Conservation (phyloP, 1,140 invertebrate species). For the Aricia agestis region DNA sequence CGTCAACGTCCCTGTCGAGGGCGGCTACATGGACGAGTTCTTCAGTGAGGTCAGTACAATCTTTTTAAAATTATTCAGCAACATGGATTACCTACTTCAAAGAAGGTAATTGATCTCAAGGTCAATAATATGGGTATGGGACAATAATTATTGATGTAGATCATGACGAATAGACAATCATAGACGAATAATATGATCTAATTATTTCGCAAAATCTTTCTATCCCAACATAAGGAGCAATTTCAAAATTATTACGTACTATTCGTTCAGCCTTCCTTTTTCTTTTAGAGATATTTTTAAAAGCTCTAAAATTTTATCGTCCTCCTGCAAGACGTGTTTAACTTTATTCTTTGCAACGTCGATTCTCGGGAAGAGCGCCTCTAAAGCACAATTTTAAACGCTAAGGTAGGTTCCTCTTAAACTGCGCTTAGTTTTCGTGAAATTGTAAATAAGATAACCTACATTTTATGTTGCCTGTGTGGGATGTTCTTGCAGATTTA, state of each 20-base stretch:
- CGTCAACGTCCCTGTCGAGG: conserved; percentile 93
- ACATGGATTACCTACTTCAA: too few species aligned
- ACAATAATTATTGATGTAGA: too few species aligned
- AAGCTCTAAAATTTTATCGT: conserved; percentile 19
- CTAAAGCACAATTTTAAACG: background rate
- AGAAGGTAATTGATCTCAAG: too few species aligned
- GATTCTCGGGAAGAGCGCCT: background rate
- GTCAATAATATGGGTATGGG: too few species aligned
- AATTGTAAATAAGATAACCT: conserved; percentile 1
- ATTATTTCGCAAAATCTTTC: too few species aligned
- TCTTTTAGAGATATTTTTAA: conserved; percentile 1
- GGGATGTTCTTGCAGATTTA: too few species aligned
- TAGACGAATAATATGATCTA: too few species aligned
- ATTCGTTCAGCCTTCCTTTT: too few species aligned
- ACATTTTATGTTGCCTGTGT: background rate
- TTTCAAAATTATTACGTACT: too few species aligned
- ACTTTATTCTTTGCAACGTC: background rate
- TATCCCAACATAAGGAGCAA: too few species aligned
- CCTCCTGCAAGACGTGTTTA: conserved; percentile 1
- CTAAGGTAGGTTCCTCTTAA: background rate
- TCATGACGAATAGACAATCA: too few species aligned
- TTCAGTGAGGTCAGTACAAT: conserved; percentile 90
- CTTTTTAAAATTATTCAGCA: background rate
- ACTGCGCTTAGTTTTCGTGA: background rate
- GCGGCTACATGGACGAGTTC: conserved; percentile 98